Evolutionary conservation across 2,797 vertebrate genomes (phyloP).

Genomic region (Halcyon chelicuti): DNA sequence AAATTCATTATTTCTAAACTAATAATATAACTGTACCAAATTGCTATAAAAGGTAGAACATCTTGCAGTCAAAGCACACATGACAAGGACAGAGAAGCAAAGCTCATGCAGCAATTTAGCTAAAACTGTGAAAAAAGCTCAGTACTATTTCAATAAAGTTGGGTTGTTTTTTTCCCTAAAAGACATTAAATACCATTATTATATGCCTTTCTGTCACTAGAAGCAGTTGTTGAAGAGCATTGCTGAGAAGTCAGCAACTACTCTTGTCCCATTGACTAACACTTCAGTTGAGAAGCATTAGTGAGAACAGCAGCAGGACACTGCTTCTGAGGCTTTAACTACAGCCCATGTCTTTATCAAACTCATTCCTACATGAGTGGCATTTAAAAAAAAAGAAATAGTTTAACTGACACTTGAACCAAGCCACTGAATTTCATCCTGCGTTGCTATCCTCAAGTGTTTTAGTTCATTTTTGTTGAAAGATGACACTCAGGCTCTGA

Average conservation of each 20-base stretch:
- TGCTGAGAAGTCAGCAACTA: not conserved
- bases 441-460: not conserved
- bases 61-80: not conserved
- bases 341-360: not conserved
- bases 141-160: not conserved
- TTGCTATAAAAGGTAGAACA: not conserved
- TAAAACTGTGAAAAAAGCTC: not conserved
- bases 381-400: not conserved
- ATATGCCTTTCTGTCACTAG: not conserved
- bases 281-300: not conserved
- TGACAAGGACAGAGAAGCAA: not conserved
- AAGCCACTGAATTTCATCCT: not conserved
- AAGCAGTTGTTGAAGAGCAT: not conserved
- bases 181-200: not conserved
- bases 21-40: not conserved
- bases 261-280: not conserved
- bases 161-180: not conserved
- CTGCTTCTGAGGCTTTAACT: not conserved
- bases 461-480: not conserved
- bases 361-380: not conserved
- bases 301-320: not conserved
- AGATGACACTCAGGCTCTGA: not conserved
- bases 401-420: not conserved
- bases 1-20: not conserved
- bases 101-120: not conserved